Percentiles rank a stretch among this genome's conserved stretches.
Evolutionary conservation across 2,113 vertebrate species (phyloP).

Genomic region (Dinomys branickii): DNA sequence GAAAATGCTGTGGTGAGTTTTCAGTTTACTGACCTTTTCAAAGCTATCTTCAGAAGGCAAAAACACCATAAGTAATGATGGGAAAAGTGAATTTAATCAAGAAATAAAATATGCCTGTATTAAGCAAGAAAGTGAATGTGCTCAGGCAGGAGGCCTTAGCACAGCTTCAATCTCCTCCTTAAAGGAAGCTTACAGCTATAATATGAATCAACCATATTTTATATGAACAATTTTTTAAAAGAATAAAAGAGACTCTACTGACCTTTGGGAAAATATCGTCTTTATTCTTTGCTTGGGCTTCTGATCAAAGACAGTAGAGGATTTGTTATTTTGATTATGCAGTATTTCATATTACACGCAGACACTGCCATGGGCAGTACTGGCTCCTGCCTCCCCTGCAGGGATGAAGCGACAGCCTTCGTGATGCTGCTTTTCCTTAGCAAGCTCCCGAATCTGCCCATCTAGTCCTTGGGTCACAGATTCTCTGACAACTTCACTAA

Average conservation of each 20-base stretch:
- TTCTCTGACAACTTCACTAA: neutral
- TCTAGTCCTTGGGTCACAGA: slow-evolving; percentile 52
- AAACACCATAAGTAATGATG: neutral
- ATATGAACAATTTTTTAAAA: slow-evolving; percentile 79
- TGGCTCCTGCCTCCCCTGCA: slow-evolving; percentile 77
- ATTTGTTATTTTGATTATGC: slow-evolving; percentile 82
- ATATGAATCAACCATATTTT: slow-evolving; percentile 68
- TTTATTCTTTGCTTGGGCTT: slow-evolving; percentile 57
- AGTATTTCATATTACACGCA: slow-evolving; percentile 83
- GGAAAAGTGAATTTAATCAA: slow-evolving; percentile 24
- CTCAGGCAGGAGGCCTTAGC: neutral
- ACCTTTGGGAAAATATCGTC: slow-evolving; percentile 71
- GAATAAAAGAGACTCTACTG: slow-evolving; percentile 66
- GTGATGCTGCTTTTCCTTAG: slow-evolving; percentile 73
- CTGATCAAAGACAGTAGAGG: slow-evolving; percentile 80
- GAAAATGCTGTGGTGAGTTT: neutral
- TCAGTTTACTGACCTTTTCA: slow-evolving; percentile 7
- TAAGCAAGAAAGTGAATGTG: slow-evolving; percentile 11
- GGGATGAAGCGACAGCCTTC: slow-evolving; percentile 80
- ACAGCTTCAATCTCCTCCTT: slow-evolving; percentile 26
- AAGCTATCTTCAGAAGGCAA: neutral
- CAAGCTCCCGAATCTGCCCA: neutral
- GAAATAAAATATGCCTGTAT: slow-evolving; percentile 27
- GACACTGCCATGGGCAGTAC: slow-evolving; percentile 81
- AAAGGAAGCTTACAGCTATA: slow-evolving; percentile 19